phyloP scores from a whole-genome alignment of 2,888 invertebrate genomes.

The Idaea dimidiata region DNA sequence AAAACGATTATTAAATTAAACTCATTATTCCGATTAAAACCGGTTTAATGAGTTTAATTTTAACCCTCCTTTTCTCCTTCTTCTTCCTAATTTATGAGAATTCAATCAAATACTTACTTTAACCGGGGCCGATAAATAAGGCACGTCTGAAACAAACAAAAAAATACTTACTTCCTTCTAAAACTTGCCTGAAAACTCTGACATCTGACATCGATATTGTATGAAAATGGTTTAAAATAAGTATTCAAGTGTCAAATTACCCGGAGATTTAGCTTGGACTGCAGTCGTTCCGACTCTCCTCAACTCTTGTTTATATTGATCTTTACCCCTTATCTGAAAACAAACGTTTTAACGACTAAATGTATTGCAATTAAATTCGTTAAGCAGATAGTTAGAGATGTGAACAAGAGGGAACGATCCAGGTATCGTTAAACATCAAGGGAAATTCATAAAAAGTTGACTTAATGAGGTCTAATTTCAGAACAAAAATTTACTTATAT shows the following conservation, averaged over 20 bases:
- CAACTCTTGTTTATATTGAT: constrained; percentile 81
- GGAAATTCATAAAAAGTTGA: too few species aligned
- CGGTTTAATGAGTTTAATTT: too few species aligned
- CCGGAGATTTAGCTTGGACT: constrained; percentile 81
- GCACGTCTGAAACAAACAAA: constrained; percentile 64
- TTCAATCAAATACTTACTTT: constrained; percentile 38
- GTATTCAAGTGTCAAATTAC: constrained; percentile 38
- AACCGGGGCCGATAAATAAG: constrained; percentile 68
- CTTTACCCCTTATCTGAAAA: constrained; percentile 82
- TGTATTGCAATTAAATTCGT: constrained; percentile 5
- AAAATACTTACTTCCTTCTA: not conserved
- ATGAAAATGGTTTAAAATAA: not conserved
- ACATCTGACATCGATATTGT: too few species aligned
- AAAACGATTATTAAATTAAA: too few species aligned
- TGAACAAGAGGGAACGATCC: too few species aligned
- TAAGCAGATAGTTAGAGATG: too few species aligned
- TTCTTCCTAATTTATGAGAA: not conserved
- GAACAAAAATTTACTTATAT: too few species aligned
- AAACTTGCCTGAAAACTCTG: too few species aligned
- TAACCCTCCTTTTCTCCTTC: too few species aligned
- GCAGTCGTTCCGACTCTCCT: constrained; percentile 84
- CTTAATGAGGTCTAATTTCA: too few species aligned
- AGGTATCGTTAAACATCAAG: too few species aligned
- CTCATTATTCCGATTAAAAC: too few species aligned
- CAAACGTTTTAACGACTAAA: constrained; percentile 9